Evolutionary conservation across 2,797 vertebrate species (phyloP).

Genomic region (Enteromius thamalakanensis): DNA sequence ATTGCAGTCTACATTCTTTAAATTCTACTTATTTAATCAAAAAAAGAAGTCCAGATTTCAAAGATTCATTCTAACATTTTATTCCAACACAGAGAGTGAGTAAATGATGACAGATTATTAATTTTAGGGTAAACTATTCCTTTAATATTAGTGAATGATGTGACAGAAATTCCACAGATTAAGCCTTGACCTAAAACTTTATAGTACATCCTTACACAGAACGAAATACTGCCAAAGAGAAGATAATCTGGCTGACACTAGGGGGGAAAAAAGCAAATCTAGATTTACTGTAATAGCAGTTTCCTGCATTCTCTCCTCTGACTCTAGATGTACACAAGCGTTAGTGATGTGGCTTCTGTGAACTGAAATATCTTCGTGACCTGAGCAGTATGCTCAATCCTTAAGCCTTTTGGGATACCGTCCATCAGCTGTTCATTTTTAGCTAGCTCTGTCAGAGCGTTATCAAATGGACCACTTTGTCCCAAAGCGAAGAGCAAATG

Average conservation of each 20-base stretch:
- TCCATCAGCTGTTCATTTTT: slow-evolving; percentile 49
- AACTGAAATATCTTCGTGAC: slow-evolving; percentile 40
- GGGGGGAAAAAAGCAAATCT: background rate
- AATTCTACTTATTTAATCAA: slow-evolving; percentile 55
- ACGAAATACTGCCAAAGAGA: background rate
- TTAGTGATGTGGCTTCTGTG: slow-evolving; percentile 61
- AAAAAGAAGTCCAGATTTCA: background rate
- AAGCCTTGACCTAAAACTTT: background rate
- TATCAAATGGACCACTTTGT: slow-evolving; percentile 50
- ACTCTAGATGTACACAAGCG: background rate
- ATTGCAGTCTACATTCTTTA: slow-evolving; percentile 47
- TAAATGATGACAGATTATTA: no score
- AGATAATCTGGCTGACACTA: background rate
- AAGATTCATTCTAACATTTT: background rate
- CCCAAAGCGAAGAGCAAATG: slow-evolving; percentile 56
- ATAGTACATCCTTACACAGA: background rate
- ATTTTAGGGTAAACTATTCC: no score
- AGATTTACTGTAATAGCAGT: background rate
- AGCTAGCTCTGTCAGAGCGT: slow-evolving; percentile 34
- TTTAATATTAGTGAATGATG: background rate
- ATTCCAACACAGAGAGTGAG: background rate
- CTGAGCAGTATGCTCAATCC: slow-evolving; percentile 52
- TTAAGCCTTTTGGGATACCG: slow-evolving; percentile 66
- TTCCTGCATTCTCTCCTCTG: background rate
- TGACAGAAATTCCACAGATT: background rate